Evolutionary conservation across 2,888 invertebrate genomes (phyloP).

Genomic region (Subacronicta megacephala): DNA sequence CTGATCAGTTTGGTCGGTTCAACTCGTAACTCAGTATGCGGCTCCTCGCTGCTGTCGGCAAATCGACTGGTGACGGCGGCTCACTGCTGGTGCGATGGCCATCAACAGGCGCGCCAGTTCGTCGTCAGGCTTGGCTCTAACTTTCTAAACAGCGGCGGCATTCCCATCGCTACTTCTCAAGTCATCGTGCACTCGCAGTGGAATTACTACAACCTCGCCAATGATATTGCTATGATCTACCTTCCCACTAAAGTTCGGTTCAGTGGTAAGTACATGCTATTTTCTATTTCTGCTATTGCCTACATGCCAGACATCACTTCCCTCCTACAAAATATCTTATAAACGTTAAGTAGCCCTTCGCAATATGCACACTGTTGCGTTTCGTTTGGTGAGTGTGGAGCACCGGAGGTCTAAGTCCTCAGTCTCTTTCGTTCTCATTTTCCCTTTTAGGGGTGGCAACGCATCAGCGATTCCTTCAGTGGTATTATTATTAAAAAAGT

Average conservation of each 20-base stretch:
- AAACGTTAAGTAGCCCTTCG: too few relatives aligned
- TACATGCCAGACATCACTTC: too few relatives aligned
- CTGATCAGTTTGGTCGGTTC: slow-evolving; percentile 64
- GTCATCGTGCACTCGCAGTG: slow-evolving; percentile 71
- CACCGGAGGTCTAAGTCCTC: too few relatives aligned
- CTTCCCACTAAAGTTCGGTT: slow-evolving; percentile 60
- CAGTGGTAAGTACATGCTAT: slow-evolving; percentile 54
- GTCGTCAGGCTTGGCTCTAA: slow-evolving; percentile 70
- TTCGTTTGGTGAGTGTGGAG: too few relatives aligned
- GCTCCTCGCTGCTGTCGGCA: slow-evolving; percentile 64
- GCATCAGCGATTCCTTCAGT: too few relatives aligned
- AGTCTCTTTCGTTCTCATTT: too few relatives aligned
- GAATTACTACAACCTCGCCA: slow-evolving; percentile 51
- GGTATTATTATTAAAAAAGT: too few relatives aligned
- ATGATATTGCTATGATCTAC: slow-evolving; percentile 74
- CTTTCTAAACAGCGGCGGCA: slow-evolving; percentile 69
- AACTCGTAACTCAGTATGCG: slow-evolving; percentile 70
- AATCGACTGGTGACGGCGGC: slow-evolving; percentile 74
- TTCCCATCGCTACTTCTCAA: slow-evolving; percentile 61
- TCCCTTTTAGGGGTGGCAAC: too few relatives aligned
- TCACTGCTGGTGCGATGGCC: slow-evolving; percentile 75
- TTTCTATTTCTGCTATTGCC: too few relatives aligned
- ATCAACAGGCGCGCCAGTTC: slow-evolving; percentile 64
- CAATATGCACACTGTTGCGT: too few relatives aligned
- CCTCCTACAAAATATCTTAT: too few relatives aligned